Conservation (phyloP, 35 echinoderm and acorn worm species). For the Diadema setosum region DNA sequence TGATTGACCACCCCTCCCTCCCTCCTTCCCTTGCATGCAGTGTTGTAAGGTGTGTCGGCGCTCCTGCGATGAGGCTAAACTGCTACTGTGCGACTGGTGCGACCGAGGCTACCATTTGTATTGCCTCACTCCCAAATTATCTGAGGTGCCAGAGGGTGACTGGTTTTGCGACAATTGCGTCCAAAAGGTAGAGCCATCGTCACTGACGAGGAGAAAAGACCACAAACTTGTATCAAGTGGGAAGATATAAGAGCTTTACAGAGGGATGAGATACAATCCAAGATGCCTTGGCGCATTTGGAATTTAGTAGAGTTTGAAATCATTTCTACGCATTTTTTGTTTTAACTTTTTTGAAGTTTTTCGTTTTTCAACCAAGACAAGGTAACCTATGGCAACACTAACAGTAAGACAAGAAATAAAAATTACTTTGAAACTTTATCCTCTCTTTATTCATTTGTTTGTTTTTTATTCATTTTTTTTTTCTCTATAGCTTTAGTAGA, state of each 20-base stretch:
- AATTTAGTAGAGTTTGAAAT: too few relatives aligned
- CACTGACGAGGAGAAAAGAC: neutral
- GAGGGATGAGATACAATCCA: too few relatives aligned
- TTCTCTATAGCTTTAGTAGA: too few relatives aligned
- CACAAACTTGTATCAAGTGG: neutral
- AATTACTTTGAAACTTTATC: neutral
- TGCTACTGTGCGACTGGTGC: slow-evolving; percentile 97
- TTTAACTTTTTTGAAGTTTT: too few relatives aligned
- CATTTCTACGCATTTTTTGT: too few relatives aligned
- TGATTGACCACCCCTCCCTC: neutral
- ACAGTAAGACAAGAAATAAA: neutral
- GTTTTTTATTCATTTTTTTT: too few relatives aligned
- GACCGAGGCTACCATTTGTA: slow-evolving; percentile 99
- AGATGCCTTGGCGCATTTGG: too few relatives aligned
- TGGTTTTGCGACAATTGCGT: slow-evolving; percentile 90
- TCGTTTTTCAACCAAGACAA: too few relatives aligned
- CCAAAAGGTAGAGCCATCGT: slow-evolving; percentile 64
- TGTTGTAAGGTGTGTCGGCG: slow-evolving; percentile 95
- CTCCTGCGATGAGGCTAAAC: slow-evolving; percentile 83
- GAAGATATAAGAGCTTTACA: neutral
- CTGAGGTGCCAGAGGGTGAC: slow-evolving; percentile 89
- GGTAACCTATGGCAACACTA: neutral
- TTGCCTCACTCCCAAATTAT: slow-evolving; percentile 89
- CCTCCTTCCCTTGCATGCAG: slow-evolving; percentile 45
- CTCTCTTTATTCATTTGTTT: neutral